These are phyloP conservation scores for Hippasteria phrygiana DNA, from an alignment of 53 echinoderm and acorn worm species.

Conservation along the genomic window DNA sequence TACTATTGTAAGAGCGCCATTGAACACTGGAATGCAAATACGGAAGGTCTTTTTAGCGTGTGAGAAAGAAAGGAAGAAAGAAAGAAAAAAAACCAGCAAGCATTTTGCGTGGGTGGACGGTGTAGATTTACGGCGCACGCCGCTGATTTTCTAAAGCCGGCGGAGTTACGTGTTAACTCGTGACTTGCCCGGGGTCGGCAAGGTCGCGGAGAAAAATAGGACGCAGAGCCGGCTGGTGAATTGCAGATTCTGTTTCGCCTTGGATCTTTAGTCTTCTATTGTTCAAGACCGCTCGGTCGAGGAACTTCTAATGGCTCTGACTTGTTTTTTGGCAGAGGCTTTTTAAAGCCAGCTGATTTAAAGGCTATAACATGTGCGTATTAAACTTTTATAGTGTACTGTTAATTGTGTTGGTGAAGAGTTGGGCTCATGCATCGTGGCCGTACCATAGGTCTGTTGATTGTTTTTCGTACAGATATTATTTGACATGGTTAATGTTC, in stretches of 20 bases:
- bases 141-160: conserved; percentile 30
- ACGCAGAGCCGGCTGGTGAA: background rate
- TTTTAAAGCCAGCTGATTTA: background rate
- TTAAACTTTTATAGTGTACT: background rate
- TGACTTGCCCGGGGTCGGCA: conserved; percentile 28
- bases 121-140: conserved; percentile 50
- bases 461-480: no score
- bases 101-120: conserved; percentile 23
- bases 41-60: no score
- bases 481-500: no score
- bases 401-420: no score
- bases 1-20: background rate
- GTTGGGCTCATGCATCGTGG: no score
- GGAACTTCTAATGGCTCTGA: background rate
- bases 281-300: background rate
- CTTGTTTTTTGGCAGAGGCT: background rate
- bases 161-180: conserved; percentile 45
- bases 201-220: background rate
- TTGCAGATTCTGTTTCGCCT: background rate
- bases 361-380: background rate
- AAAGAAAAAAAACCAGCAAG: background rate
- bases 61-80: background rate
- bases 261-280: background rate
- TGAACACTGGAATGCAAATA: background rate
- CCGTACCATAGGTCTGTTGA: no score